Base-by-base conservation (phyloP, 2,797 vertebrate species). In the Naso thynnoides region DNA sequence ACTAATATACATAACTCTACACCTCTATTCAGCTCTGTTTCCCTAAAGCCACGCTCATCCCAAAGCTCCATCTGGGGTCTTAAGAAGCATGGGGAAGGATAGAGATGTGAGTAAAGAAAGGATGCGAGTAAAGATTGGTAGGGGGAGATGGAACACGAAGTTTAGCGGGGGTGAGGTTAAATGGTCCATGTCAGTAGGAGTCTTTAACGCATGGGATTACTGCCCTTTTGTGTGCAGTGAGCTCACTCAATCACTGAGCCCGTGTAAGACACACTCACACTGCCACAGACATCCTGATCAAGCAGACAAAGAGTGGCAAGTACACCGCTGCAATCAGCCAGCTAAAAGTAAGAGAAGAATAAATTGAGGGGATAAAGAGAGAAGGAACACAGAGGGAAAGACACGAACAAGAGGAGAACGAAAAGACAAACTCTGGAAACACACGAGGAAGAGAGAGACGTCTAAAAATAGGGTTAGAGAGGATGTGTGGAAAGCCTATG, bases 161-260 rank as follows among this genome's bases (percentile, higher is more conserved):
- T 90, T 81, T 59, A 80, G 86, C 58, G 53, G 69, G 42, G 78
- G 70, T 64, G 72, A 88, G 86, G 91, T 89, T 92, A 92, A 94
- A 94, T 90, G 89, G 87, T 59, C 90, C 88, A 70, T 88, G 85
- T 92, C 91, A 87, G 84, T 77, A 73, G 82, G 69, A 75, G 83
- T 88, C 89, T 92, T 92, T 92, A 89, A 90, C 72, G 33, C 87
- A 85, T 82, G 86, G 91, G 92, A 92, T 94, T 94, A 93, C 86
- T 68, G 85, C 63, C 82, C 83, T 86, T 88, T 93, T 92, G 90
- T 91, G 91, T 86, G 81, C 81, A 19, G 58, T 65, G 74, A 83
- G 88, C 86, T 88, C 81, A 78, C 80, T 92, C 91, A 88, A 84
- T 91, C 89, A 87, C 80, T 48, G 83, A 86, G 79, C 48, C 80